Conservation (phyloP, 2,888 invertebrate species). For the Pachydiplax longipennis region DNA sequence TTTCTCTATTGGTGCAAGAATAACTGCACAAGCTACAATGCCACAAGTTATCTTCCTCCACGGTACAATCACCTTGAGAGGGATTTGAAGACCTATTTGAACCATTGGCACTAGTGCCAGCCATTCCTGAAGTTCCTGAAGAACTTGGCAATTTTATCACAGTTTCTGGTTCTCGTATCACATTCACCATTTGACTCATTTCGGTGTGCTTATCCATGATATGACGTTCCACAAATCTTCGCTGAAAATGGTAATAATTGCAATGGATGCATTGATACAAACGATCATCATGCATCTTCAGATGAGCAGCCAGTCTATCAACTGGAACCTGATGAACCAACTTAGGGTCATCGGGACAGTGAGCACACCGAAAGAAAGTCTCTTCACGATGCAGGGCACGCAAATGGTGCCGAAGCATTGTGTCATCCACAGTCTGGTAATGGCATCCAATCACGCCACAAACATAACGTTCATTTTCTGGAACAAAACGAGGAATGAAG, state of each 20-base stretch:
- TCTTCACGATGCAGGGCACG: conserved; percentile 73
- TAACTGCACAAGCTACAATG: conserved; percentile 74
- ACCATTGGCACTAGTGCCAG: conserved; percentile 50
- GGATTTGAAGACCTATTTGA: neutral
- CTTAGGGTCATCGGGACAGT: conserved; percentile 70
- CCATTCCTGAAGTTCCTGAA: conserved; percentile 52
- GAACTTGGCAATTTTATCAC: conserved; percentile 53
- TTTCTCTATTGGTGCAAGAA: conserved; percentile 67
- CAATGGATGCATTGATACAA: conserved; percentile 79
- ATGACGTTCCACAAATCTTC: conserved; percentile 72
- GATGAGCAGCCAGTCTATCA: conserved; percentile 73
- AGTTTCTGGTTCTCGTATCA: conserved; percentile 60
- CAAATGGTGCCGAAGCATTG: conserved; percentile 75
- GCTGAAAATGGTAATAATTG: conserved; percentile 69
- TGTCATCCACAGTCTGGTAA: conserved; percentile 75
- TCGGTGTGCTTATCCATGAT: conserved; percentile 68
- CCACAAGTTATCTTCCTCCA: conserved; percentile 69
- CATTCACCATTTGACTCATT: conserved; percentile 61
- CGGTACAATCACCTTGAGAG: conserved; percentile 18
- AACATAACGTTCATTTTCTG: conserved; percentile 68
- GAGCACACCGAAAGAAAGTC: conserved; percentile 71
- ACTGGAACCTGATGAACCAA: conserved; percentile 60
- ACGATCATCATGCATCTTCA: conserved; percentile 76
- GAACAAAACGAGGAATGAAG: conserved; percentile 62
- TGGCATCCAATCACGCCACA: conserved; percentile 76